Evolutionary conservation across 2,113 vertebrate species (phyloP), one percentile per base, ranked within the genome.

Genomic region (Syngnathus typhle): DNA sequence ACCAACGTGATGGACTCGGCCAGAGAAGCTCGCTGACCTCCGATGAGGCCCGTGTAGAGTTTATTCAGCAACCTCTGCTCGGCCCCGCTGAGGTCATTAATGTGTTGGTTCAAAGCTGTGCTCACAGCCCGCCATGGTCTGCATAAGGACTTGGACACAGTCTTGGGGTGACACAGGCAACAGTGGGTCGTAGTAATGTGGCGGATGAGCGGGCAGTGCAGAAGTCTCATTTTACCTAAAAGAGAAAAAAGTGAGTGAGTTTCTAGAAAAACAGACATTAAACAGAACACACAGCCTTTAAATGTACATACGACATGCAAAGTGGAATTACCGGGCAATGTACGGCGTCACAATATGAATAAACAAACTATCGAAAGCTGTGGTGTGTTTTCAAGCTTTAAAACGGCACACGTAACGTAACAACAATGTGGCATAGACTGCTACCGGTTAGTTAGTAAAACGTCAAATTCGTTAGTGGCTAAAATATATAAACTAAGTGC

Each of bases 1-100:
- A 96, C 83, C 32, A 99, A 89, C 1, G 97, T 99, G 88, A 99
- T 98, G 60, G 93, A 93, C 90, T 98, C 95, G 0, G 97, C 96
- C 78, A 99, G 87, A 77, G 92, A 92, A 7, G 97, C 93, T 73
- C 97, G 91, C 0, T 94, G 94, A 10, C 95, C 93, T 43, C 87
- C 84, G 58, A 94, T 84, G 60, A 99, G 87, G 21, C 96, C 96
- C 0, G 58, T 79, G 51, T 94, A 95, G 65, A 98, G 90, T 71
- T 84, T 94, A 47, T 87, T 86, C 71, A 98, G 6, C 3, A 94
- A 86, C 73, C 92, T 93, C 64, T 92, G 88, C 67, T 99, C 97
- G 63, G 82, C 82, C 10, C 87, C 91, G 56, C 88, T 93, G 77
- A 98, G 85, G 39, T 78, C 86, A 69, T 87, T 85, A 0, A 69